Percentiles rank a stretch among this genome's conserved stretches.
phyloP scores from a whole-genome alignment of 1,140 invertebrate genomes.

The Drosophila serrata region DNA sequence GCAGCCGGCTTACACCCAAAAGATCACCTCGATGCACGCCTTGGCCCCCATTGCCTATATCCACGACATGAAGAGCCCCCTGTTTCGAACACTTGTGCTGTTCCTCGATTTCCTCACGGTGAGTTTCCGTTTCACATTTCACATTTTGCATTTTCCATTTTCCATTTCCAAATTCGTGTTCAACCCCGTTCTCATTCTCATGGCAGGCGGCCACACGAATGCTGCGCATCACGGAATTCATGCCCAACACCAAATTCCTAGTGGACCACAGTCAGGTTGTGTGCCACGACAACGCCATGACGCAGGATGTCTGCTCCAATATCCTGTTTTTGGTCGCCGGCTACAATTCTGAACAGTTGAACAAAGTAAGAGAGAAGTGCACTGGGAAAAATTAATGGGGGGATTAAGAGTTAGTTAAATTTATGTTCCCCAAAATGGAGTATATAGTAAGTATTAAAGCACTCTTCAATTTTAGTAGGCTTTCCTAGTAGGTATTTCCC shows the following conservation, averaged over 20 bases:
- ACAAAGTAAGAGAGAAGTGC: conserved; percentile 70
- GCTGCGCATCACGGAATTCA: conserved; percentile 87
- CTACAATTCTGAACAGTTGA: conserved; percentile 86
- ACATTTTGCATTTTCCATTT: conserved; percentile 15
- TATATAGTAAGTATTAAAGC: too few relatives aligned
- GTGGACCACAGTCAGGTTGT: conserved; percentile 85
- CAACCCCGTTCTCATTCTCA: conserved; percentile 10
- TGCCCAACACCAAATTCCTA: conserved; percentile 86
- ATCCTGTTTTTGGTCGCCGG: conserved; percentile 88
- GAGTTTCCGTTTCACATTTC: conserved; percentile 16
- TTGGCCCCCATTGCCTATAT: conserved; percentile 89
- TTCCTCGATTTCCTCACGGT: conserved; percentile 75
- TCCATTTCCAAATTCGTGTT: conserved; percentile 21
- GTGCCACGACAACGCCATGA: conserved; percentile 86
- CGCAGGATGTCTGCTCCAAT: conserved; percentile 87
- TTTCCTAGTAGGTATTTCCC: background rate
- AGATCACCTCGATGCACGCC: conserved; percentile 89
- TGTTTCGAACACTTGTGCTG: conserved; percentile 76
- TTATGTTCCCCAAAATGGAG: too few relatives aligned
- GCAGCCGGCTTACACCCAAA: conserved; percentile 88
- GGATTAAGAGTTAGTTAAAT: background rate
- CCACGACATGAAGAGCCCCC: conserved; percentile 87
- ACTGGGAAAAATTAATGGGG: background rate
- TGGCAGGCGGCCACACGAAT: conserved; percentile 85
- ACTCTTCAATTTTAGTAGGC: background rate